Base-by-base conservation (phyloP, 2,113 vertebrate genomes). In the Gulo gulo region DNA sequence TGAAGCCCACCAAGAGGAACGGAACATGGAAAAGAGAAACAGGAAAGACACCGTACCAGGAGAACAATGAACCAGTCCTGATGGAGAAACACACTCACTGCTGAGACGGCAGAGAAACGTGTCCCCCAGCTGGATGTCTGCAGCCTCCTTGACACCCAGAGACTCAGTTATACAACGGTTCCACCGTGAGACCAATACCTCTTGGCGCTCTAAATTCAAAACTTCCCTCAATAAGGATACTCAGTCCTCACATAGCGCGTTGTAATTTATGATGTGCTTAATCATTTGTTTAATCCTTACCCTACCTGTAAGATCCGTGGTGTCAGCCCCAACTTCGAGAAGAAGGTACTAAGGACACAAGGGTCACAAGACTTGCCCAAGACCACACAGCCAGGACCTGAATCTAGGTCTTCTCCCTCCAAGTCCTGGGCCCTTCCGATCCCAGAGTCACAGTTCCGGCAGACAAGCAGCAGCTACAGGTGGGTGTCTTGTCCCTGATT, bases 161-260 rank as follows among this genome's bases (percentile, higher is more conserved):
- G 45, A 59, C 39, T 26, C 36, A 42, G 29, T 16, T 2, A n/a
- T 12, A 4, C 50, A 23, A 55, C 0, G 2, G 6, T 4, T 7
- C 20, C 67, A 63, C 34, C 0, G 2, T 1, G 76, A 9, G 7
- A 34, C 65, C 31, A n/a, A 10, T 2, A 3, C 20, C 52, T 23
- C 74, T 11, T 1, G 2, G 73, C 31, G 87, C 15, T 67, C 1
- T 24, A 59, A 45, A 36, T 1, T 55, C 88, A 45, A 78, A 34
- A 31, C 45, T 24, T 59, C 42, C 52, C 73, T 76, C 24, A 10
- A 24, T 2, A 42, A 91, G 87, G 47, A 21, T 6, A 16, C n/a
- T n/a, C 31, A 34, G 5, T 36, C 50, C 20, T 76, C 2, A 39
- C n/a, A 12, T 0, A 13, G 84, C 10, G 11, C 0, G 0, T 7